A percentile compares a stretch with the other conserved stretches of the same genome.
Evolutionary conservation across 2,797 vertebrate species (phyloP).

Genomic region (Molossus molossus): DNA sequence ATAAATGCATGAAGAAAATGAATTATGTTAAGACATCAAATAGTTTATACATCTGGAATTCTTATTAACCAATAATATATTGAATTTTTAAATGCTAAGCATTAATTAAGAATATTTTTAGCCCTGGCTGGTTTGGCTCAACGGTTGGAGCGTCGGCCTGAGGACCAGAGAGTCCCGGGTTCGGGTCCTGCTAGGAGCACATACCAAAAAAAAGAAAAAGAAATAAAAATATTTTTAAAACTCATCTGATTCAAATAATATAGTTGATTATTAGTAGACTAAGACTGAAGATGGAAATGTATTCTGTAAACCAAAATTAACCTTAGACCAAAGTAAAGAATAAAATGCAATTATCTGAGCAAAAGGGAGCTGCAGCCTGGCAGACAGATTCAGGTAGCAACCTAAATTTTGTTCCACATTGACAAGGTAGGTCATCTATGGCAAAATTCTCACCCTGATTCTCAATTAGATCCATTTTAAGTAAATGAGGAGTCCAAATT

Average conservation of each 20-base stretch:
- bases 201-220: too few species aligned
- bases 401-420: background rate
- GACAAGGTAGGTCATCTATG: background rate
- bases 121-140: too few species aligned
- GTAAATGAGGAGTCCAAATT: background rate
- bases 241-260: slow-evolving; percentile 25
- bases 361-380: background rate
- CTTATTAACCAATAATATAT: background rate
- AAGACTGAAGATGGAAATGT: slow-evolving; percentile 18
- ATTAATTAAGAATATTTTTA: background rate
- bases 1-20: slow-evolving; percentile 45
- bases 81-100: background rate
- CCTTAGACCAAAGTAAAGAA: background rate
- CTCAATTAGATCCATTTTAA: background rate
- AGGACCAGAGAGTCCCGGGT: too few species aligned
- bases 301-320: background rate
- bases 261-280: background rate
- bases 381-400: background rate
- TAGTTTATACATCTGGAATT: background rate
- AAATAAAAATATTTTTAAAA: background rate
- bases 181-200: too few species aligned
- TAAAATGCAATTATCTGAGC: background rate
- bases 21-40: slow-evolving; percentile 30
- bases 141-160: too few species aligned
- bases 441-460: background rate